Evolutionary conservation across 2,888 invertebrate species (phyloP), one percentile per base, ranked within the genome.

Genomic region (Rutpela maculata): DNA sequence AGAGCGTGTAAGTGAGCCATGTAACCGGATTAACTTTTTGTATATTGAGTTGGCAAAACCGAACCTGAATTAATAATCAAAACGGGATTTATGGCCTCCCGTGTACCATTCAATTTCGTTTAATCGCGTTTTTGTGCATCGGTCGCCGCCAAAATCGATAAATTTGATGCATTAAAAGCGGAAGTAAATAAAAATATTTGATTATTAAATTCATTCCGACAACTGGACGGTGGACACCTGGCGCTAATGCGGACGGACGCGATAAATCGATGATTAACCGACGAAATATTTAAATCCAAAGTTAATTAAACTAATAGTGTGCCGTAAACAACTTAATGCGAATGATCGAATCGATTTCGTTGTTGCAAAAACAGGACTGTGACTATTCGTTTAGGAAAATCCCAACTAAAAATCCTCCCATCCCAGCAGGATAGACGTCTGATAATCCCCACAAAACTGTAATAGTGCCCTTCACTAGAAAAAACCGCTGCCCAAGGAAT

Each of bases 41-140:
- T 26, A 55, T 59, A 43, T 15, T 12, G 62, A n/a, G 65, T 38
- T 19, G 26, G 62, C 70, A 66, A 74, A 67, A 70, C 31, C 77
- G 63, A 72, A 76, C 78, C 78, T 74, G 75, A 81, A 80, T 81
- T 81, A 80, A 80, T 81, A 81, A 81, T 76, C 78, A 74, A 81
- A 80, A 78, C 75, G 35, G 75, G 74, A 80, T 81, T 81, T 81
- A 80, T 78, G 35, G 80, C 76, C 79, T 75, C 77, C 60, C 19
- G 77, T 73, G 80, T 75, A 70, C 75, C 76, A 76, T 82, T 82
- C 78, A 80, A 80, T 80, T 80, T 78, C 77, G 74, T 77, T 80
- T 79, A 79, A 80, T 80, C 79, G 76, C 62, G 79, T 82, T 82
- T 82, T 80, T 82, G 80, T 76, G 60, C 59, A 67, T 10, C 57